These are phyloP conservation scores for Ochotona princeps DNA, from an alignment of 2,113 vertebrate genomes.

Conservation along the genomic window DNA sequence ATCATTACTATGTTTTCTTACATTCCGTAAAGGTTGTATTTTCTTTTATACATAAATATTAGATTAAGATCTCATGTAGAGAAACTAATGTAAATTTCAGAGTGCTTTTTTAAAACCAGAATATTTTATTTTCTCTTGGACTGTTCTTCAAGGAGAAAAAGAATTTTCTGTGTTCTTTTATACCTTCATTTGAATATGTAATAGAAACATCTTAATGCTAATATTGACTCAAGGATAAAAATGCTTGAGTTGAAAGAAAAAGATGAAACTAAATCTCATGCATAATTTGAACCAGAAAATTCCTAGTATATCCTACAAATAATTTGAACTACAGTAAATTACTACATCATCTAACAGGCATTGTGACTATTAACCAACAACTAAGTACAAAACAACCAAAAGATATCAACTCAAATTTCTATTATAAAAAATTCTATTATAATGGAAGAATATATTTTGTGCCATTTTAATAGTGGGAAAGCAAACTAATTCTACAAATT, in stretches of 20 bases:
- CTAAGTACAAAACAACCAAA: constrained; percentile 26
- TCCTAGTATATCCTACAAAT: background rate
- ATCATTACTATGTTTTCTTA: background rate
- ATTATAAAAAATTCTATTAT: background rate
- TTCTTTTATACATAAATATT: constrained; percentile 25
- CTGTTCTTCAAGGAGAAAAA: background rate
- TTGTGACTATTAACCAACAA: background rate
- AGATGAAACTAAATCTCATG: background rate
- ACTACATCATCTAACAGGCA: background rate
- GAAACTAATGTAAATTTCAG: background rate
- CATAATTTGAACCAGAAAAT: no score
- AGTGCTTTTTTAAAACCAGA: background rate
- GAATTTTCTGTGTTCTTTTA: background rate
- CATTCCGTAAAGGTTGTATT: background rate
- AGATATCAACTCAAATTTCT: constrained; percentile 33
- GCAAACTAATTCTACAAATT: constrained; percentile 24
- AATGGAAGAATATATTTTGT: constrained; percentile 34
- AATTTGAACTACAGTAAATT: background rate
- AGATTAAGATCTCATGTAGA: background rate
- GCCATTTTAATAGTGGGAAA: constrained; percentile 18
- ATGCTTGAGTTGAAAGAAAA: background rate
- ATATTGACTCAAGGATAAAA: background rate
- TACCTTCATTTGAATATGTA: background rate
- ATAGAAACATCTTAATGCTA: background rate
- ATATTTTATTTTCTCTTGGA: background rate